Evolutionary conservation across 2,113 vertebrate genomes (phyloP), one percentile per base, ranked within the genome.

Genomic region (Sinocyclocheilus rhinocerous): DNA sequence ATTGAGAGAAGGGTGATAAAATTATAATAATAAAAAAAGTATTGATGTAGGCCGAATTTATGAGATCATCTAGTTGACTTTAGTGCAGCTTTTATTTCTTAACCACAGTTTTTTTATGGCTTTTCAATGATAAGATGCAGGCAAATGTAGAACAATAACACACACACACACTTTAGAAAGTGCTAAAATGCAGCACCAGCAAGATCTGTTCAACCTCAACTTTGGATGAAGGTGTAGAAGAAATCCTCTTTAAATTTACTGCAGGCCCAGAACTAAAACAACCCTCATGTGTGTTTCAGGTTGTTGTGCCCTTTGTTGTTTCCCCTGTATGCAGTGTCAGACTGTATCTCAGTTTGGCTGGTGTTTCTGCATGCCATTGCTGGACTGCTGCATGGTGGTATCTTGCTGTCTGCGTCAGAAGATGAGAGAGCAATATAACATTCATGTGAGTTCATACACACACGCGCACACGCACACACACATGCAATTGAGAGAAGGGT

Each of bases 241-340:
- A 4, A 15, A 13, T 52, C 13, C 13, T 16, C 55, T 57, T 20
- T 20, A 7, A 20, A 57, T 9, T 22, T 22, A 20, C 55, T 20
- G 16, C 67, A 65, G 61, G n/a, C 24, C n/a, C 61, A 65, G n/a
- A 65, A 4, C 18, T 75, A 48, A 75, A 75, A 16, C 45, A 26
- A 1, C 42, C 36, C 13, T 7, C 11, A 13, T 84, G 36, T 72
- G 16, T 78, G 2, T 70, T 76, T 15, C 10, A 95, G 94, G 93
- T 36, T 95, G 95, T 88, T 95, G 90, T 26, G 93, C 10, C 0
- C 0, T 87, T 0, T 95, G 88, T 79, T 95, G 93, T 84, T 93
- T 95, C 65, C 93, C 94, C 0, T 95, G 94, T 81, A 63, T 95
- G 90, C 94, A 95, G 90, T 95, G 94, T 69, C 85, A 95, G 79